A percentile compares a stretch with the other conserved stretches of the same genome.
phyloP scores from a whole-genome alignment of 1,140 invertebrate genomes.

The Apis florea region DNA sequence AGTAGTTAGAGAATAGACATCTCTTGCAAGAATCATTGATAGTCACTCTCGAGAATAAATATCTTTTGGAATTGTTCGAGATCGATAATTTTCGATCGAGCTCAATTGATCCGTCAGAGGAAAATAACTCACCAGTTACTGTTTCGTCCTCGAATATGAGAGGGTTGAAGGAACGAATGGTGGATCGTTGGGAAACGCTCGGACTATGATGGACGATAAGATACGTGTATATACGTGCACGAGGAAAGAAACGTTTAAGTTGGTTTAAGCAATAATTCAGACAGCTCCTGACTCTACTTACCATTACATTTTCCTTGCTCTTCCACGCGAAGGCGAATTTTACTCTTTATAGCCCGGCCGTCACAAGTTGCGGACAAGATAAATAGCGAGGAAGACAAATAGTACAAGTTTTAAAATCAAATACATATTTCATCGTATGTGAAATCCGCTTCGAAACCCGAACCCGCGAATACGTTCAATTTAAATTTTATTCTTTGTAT shows the following conservation, averaged over 20 bases:
- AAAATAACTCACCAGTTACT: no score
- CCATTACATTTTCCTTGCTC: conserved; percentile 33
- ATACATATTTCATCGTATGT: conserved; percentile 43
- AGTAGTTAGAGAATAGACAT: no score
- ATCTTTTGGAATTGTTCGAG: no score
- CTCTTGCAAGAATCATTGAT: no score
- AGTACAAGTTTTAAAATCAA: conserved; percentile 43
- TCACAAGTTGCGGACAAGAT: conserved; percentile 42
- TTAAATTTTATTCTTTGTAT: no score
- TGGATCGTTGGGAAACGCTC: not conserved
- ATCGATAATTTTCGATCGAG: no score
- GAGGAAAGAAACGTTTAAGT: conserved; percentile 20
- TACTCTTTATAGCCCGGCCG: conserved; percentile 31
- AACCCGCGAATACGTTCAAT: no score
- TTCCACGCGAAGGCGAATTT: conserved; percentile 20
- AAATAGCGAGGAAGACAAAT: conserved; percentile 48
- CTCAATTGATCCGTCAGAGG: no score
- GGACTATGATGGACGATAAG: not conserved
- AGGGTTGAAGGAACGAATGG: no score
- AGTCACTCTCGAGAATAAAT: no score
- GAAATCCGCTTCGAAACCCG: no score
- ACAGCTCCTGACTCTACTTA: conserved; percentile 40
- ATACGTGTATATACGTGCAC: not conserved
- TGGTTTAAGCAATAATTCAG: conserved; percentile 21
- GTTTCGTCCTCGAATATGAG: no score